These are phyloP conservation scores for Drosophila rhopaloa DNA, from an alignment of 1,140 invertebrate species.

Conservation along the genomic window DNA sequence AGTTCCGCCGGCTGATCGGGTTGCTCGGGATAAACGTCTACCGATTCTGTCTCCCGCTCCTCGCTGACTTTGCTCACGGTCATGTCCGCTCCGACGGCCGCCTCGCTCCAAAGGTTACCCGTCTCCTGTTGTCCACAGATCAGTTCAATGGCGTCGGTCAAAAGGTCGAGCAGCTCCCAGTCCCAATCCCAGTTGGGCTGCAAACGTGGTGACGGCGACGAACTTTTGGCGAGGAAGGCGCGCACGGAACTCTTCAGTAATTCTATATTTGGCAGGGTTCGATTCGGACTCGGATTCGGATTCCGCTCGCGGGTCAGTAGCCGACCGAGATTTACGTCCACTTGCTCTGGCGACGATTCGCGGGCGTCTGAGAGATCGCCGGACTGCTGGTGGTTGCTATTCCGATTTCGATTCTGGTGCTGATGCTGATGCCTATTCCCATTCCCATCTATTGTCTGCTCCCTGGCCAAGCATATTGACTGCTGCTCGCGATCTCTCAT, in stretches of 20 bases:
- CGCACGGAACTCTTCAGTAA: conserved; percentile 56
- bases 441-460: conserved; percentile 67
- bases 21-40: conserved; percentile 60
- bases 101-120: conserved; percentile 61
- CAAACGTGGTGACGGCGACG: not conserved
- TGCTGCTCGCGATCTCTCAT: conserved; percentile 70
- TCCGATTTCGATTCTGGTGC: conserved; percentile 17
- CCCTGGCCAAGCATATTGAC: conserved; percentile 74
- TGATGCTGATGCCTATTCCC: conserved; percentile 4
- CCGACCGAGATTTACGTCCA: conserved; percentile 40
- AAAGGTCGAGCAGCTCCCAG: conserved; percentile 60
- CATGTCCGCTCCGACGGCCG: conserved; percentile 46
- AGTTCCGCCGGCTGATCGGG: conserved; percentile 40
- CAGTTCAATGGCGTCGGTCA: conserved; percentile 55
- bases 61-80: conserved; percentile 70
- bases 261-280: conserved; percentile 66
- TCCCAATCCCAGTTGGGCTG: conserved; percentile 25
- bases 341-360: conserved; percentile 78
- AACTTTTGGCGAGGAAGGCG: conserved; percentile 45
- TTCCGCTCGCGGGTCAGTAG: conserved; percentile 47
- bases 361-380: conserved; percentile 72
- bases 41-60: conserved; percentile 64
- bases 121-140: conserved; percentile 44
- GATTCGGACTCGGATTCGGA: conserved; percentile 17
- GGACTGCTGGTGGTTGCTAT: conserved; percentile 54